Conservation (phyloP, 2,113 vertebrate genomes). For the Eptesicus fuscus region DNA sequence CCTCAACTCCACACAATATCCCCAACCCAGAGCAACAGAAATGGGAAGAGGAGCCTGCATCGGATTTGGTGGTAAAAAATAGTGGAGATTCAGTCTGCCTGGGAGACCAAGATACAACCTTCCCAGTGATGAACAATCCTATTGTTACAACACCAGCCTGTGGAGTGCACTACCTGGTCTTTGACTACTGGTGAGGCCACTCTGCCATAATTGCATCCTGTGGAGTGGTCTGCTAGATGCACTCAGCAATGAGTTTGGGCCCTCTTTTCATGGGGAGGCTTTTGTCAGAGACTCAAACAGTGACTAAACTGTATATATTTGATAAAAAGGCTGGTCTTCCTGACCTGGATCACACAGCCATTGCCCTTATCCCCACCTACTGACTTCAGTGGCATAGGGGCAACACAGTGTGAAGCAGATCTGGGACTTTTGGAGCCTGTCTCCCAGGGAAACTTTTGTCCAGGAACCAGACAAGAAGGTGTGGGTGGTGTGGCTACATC, state of each 20-base stretch:
- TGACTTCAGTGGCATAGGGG: neutral
- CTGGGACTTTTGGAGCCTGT: neutral
- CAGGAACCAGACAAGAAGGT: neutral
- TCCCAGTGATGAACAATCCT: neutral
- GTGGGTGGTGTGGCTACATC: neutral
- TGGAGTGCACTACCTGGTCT: neutral
- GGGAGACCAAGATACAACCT: neutral
- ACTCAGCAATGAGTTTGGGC: neutral
- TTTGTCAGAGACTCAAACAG: neutral
- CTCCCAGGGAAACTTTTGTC: neutral
- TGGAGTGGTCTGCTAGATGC: neutral
- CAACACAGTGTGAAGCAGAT: neutral
- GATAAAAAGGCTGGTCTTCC: neutral
- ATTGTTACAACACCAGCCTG: neutral
- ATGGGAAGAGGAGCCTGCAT: neutral
- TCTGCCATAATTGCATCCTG: neutral
- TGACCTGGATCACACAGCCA: neutral
- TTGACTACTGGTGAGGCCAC: neutral
- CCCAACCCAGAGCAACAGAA: neutral
- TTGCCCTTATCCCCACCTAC: neutral
- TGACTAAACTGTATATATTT: neutral
- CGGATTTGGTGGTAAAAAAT: neutral
- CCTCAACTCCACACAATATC: neutral
- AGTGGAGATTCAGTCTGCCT: neutral
- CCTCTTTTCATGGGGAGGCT: neutral